Evolutionary conservation across 2,888 invertebrate genomes (phyloP).

Genomic region (Meghimatium bilineatum): DNA sequence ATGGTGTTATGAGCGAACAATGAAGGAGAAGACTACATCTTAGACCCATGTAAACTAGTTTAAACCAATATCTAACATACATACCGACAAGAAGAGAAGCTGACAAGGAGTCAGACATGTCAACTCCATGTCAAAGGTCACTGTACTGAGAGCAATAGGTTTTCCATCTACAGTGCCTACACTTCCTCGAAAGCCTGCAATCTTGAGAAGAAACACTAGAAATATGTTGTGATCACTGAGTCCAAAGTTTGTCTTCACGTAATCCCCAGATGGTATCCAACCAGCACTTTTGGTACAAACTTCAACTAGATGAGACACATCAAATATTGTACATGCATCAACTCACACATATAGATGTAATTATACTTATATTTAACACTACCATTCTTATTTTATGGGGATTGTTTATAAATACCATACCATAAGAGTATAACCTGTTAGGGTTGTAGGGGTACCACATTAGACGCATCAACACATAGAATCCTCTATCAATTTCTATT

Average conservation of each 20-base stretch:
- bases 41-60: not conserved
- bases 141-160: conserved; percentile 77
- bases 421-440: too few relatives aligned
- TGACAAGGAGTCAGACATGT: conserved; percentile 79
- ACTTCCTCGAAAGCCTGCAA: conserved; percentile 78
- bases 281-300: conserved; percentile 76
- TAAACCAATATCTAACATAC: conserved; percentile 47
- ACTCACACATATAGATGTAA: too few relatives aligned
- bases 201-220: conserved; percentile 78
- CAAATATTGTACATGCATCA: too few relatives aligned
- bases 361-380: not conserved
- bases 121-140: conserved; percentile 80
- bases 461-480: too few relatives aligned
- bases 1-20: too few relatives aligned
- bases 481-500: too few relatives aligned
- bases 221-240: conserved; percentile 78
- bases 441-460: too few relatives aligned
- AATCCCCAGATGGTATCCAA: conserved; percentile 79
- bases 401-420: too few relatives aligned
- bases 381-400: too few relatives aligned
- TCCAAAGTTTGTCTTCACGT: conserved; percentile 79
- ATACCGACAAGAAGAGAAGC: conserved; percentile 80
- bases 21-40: too few relatives aligned
- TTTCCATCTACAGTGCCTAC: conserved; percentile 75
- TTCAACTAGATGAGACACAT: conserved; percentile 52